Percentiles rank a stretch among this genome's conserved stretches.
These are phyloP conservation scores for Pangasianodon gigas DNA, from an alignment of 2,113 vertebrate genomes.

Conservation along the genomic window DNA sequence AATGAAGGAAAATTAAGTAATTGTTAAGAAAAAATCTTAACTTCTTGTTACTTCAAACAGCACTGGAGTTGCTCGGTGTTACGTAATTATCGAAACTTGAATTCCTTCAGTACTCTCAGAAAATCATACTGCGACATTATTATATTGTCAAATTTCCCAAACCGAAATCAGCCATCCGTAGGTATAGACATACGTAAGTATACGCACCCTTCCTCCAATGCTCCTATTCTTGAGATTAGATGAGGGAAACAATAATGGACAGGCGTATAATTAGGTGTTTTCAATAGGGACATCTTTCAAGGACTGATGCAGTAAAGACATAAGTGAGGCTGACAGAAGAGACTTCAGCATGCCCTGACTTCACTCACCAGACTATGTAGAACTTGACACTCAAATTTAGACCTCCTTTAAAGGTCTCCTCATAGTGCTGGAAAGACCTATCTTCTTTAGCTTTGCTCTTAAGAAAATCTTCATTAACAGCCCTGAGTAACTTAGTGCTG, in stretches of 20 bases:
- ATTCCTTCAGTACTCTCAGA: neutral
- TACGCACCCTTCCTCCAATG: conserved; percentile 48
- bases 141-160: neutral
- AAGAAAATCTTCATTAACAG: conserved; percentile 12
- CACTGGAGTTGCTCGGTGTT: neutral
- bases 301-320: conserved; percentile 51
- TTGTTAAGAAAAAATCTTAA: neutral
- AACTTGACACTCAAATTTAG: conserved; percentile 16
- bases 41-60: neutral
- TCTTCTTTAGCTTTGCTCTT: neutral
- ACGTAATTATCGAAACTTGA: neutral
- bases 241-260: conserved; percentile 67
- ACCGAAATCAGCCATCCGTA: neutral
- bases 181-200: conserved; percentile 5
- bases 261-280: conserved; percentile 70
- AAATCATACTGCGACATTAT: neutral
- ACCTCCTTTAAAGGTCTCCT: conserved; percentile 2
- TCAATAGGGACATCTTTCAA: conserved; percentile 63
- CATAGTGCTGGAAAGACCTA: neutral
- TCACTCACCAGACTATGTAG: conserved; percentile 9
- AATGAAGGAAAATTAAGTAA: neutral
- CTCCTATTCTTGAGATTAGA: conserved; percentile 77
- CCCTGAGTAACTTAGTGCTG: neutral
- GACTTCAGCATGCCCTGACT: conserved; percentile 14
- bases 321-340: conserved; percentile 52